These are phyloP conservation scores for Macrosteles quadrilineatus DNA, from an alignment of 1,140 invertebrate genomes.

Conservation along the genomic window DNA sequence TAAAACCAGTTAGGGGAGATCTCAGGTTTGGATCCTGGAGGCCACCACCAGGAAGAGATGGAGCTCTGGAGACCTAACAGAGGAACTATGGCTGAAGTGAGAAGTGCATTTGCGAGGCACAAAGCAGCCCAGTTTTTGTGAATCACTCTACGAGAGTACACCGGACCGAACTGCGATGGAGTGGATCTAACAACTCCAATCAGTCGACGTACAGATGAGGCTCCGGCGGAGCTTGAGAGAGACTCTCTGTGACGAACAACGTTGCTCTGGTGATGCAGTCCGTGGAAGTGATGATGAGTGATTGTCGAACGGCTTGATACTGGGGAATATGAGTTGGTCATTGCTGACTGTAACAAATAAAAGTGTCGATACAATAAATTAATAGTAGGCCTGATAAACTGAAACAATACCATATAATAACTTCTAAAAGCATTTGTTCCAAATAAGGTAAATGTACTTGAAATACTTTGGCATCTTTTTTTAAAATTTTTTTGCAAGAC, in stretches of 20 bases:
- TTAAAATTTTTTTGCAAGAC: no score
- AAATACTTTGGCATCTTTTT: no score
- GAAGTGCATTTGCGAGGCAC: slow-evolving; percentile 59
- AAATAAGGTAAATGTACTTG: no score
- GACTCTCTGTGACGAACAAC: slow-evolving; percentile 59
- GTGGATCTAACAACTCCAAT: slow-evolving; percentile 57
- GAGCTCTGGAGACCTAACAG: slow-evolving; percentile 59
- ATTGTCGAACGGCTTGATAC: slow-evolving; percentile 56
- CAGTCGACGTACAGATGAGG: slow-evolving; percentile 65
- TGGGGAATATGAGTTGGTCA: slow-evolving; percentile 57
- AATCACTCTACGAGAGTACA: slow-evolving; percentile 49
- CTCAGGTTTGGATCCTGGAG: slow-evolving; percentile 41
- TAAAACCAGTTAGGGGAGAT: slow-evolving; percentile 31
- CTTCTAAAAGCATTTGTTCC: no score
- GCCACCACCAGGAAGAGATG: slow-evolving; percentile 42
- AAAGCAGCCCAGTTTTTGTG: slow-evolving; percentile 58
- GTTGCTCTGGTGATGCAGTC: slow-evolving; percentile 43
- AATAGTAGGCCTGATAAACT: no score
- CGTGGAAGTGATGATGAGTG: slow-evolving; percentile 44
- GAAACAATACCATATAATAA: no score
- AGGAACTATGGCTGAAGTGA: slow-evolving; percentile 64
- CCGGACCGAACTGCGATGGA: slow-evolving; percentile 47
- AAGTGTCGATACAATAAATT: no score
- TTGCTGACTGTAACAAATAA: not conserved
- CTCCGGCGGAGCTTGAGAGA: slow-evolving; percentile 65